phyloP scores from a whole-genome alignment of 2,113 vertebrate species.

The Saimiri boliviensis region DNA sequence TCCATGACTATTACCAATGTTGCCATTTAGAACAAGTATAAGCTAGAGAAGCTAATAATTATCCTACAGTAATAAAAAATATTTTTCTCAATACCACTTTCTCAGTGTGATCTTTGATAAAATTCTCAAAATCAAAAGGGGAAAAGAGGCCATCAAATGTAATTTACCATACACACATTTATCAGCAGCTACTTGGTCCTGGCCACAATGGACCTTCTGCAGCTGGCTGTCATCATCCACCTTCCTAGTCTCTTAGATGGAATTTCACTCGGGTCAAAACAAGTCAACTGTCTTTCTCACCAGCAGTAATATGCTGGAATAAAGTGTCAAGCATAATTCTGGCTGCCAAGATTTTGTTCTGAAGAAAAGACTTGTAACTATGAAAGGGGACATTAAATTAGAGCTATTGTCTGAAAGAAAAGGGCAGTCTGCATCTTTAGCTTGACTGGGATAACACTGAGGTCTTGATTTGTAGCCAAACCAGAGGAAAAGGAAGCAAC shows the following conservation, averaged over 20 bases:
- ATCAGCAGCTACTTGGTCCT: not conserved
- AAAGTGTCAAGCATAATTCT: constrained; percentile 63
- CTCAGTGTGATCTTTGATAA: constrained; percentile 42
- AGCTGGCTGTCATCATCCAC: constrained; percentile 52
- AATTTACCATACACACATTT: constrained; percentile 10
- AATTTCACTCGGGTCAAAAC: constrained; percentile 62
- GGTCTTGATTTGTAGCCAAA: not conserved
- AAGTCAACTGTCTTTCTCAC: constrained; percentile 63
- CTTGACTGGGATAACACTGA: constrained; percentile 14
- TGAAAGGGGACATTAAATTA: constrained; percentile 42
- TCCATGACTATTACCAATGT: constrained; percentile 26
- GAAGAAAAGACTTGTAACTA: constrained; percentile 51
- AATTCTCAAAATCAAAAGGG: constrained; percentile 24
- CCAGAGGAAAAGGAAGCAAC: constrained; percentile 32
- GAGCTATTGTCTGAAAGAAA: constrained; percentile 43
- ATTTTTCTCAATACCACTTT: constrained; percentile 40
- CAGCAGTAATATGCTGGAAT: constrained; percentile 48
- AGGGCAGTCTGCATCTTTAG: constrained; percentile 26
- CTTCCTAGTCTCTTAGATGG: constrained; percentile 28
- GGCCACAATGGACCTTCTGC: constrained; percentile 30
- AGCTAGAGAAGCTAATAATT: not conserved
- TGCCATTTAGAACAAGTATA: not conserved
- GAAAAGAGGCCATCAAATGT: constrained; percentile 18
- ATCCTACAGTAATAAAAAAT: constrained; percentile 18
- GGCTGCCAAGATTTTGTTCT: constrained; percentile 60